Evolutionary conservation across 2,113 vertebrate species (phyloP), one percentile per base, ranked within the genome.

Genomic region (Amphiprion percula): DNA sequence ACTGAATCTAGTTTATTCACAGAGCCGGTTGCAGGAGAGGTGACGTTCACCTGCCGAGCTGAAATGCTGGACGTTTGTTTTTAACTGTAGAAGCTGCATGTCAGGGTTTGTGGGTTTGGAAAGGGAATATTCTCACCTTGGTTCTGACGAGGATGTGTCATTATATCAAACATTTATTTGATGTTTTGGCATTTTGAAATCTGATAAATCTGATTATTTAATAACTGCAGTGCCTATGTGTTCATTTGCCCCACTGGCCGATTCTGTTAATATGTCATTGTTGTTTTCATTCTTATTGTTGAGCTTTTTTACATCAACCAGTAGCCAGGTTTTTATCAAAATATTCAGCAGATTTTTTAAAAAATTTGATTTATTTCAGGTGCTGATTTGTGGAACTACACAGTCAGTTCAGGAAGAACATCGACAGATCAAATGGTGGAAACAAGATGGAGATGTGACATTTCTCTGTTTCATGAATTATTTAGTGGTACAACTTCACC

Each of bases 171-270:
- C 16, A 2, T 24, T 60, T 6, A 10, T 67, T 53, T 55, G 63
- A 56, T 61, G 67, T 72, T 72, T 59, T 55, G 49, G 8, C 55
- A 26, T 50, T 6, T 4, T n/a, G n/a, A 37, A 69, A 72, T 21
- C 56, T 53, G 64, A 68, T 82, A 23, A 46, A 70, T 58, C 3
- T 9, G 54, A 4, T 85, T 68, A 80, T 80, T 83, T 61, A 84
- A 64, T 17, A 16, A 56, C 37, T 60, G 1, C 49, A 21, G 73
- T 83, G 76, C 70, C 77, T 79, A 0, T 21, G 30, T 56, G 49
- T 82, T 21, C 61, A 54, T 63, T 19, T 17, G 55, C 41, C 41
- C 41, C 8, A 44, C 41, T 44, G 41, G 14, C 11, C 15, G 41
- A 44, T 44, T 44, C 41, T 44, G 41, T 49, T 41, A 7, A 59